Base-by-base conservation (phyloP, 2,797 vertebrate species). In the Bradypodion pumilum region DNA sequence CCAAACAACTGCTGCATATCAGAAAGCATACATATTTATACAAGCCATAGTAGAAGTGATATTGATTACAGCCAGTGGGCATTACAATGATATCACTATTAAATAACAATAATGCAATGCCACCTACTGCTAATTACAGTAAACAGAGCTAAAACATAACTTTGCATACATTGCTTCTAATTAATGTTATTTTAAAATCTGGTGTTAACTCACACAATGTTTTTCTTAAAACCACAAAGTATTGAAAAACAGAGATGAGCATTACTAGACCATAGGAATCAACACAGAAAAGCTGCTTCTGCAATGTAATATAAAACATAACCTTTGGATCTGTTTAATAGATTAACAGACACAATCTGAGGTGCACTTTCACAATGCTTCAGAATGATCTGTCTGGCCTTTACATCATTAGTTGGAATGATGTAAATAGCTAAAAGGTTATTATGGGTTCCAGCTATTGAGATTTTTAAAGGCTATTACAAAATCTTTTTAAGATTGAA, bases 371-470 rank as follows among this genome's bases (percentile, higher is more conserved):
- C 70, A 90, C 74, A 89, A 80, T 49, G 40, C 72, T 40, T 78
- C 83, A 92, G 89, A 85, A 7, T 78, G 5, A 90, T 84, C 86
- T 90, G 66, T 73, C 82, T 46, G 81, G 84, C 25, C 85, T 90
- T 56, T 56, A 56, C 19, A 56, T 86, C 73, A 91, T 70, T 74
- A 92, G 76, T 25, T 23, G 80, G 80, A 91, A 82, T 25, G 91
- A 82, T 49, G 81, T 80, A 93, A 92, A 92, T 84, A 91, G 91
- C 85, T 92, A 93, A 87, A 40, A 91, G 65, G 72, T 85, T 90
- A 85, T 89, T 56, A 92, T 89, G 89, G 85, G 91, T 88, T 89
- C 85, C 79, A 82, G 87, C 79, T 84, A 78, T 42, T 85, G 63
- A 89, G 80, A 76, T 70, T 87, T 78, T 86, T 87, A 90, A 85